A percentile compares a stretch with the other conserved stretches of the same genome.
Evolutionary conservation across 2,888 invertebrate species (phyloP).

Genomic region (Mimachlamys varia): DNA sequence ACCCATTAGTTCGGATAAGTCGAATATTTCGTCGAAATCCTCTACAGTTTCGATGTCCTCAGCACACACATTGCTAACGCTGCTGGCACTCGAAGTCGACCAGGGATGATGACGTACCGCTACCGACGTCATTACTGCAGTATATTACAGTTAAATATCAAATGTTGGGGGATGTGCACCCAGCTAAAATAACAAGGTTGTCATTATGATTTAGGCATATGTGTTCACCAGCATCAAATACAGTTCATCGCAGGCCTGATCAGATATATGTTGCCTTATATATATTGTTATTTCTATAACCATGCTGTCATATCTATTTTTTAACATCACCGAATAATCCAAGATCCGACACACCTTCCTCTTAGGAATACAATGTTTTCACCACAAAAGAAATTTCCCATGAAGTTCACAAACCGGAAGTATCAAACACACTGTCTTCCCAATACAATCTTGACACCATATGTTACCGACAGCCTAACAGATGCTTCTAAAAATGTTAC

Average conservation of each 20-base stretch:
- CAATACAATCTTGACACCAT: background rate
- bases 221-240: background rate
- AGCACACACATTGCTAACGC: background rate
- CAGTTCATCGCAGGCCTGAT: background rate
- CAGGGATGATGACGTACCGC: background rate
- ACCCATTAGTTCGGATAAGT: constrained; percentile 49
- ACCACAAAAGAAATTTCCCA: background rate
- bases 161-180: no score
- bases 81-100: background rate
- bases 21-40: constrained; percentile 52
- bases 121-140: background rate
- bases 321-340: background rate
- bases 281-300: background rate
- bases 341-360: background rate
- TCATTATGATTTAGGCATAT: background rate
- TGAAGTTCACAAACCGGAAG: background rate
- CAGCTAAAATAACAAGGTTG: no score
- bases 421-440: background rate
- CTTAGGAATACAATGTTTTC: background rate
- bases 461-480: background rate
- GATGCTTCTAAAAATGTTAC: background rate
- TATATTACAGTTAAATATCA: background rate
- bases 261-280: background rate
- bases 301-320: background rate
- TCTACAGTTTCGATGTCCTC: constrained; percentile 19